Base-by-base conservation (phyloP, 2,888 invertebrate species). In the Macrophya annulata region DNA sequence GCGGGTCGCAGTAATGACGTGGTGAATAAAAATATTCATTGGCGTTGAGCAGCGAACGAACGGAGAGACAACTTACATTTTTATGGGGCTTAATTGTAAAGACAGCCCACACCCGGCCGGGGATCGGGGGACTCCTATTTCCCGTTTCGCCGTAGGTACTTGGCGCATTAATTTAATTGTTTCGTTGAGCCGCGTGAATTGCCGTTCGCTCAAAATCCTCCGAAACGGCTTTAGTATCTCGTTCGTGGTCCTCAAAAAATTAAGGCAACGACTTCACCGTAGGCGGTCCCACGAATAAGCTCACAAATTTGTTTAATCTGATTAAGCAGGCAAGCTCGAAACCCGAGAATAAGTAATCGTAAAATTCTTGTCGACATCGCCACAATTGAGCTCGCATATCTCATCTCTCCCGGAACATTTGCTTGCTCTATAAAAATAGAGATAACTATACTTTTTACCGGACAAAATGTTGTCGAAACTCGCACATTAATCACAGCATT, bases 1-100 rank as follows among this genome's bases (percentile, higher is more conserved):
- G 77, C 43, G 45, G 43, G 62, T 25, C 43, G 45, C 21, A 48
- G 89, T 91, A 90, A 91, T 90, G 90, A 90, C 87, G 90, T 89
- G 90, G 90, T 89, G 91, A 90, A 90, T 90, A 89, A 90, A 91
- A 91, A 91, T 91, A 91, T 91, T 91, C 91, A 90, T 91, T 90
- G 90, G 89, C 87, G 87, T 86, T 84, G 85, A 84, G 85, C 77
- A 84, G 74, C 51, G 81, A 79, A 84, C 71, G 74, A 59, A 59
- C 51, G 59, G 84, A 84, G 85, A 84, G 85, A 84, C 88, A 86
- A 87, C 87, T 90, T 88, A 88, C 88, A 86, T 88, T 88, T 90
- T 90, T 90, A 90, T 89, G 87, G 88, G 77, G 87, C 88, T 90
- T 90, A 90, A 90, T 90, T 89, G 79, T 79, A 45, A 51, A 84